phyloP scores from a whole-genome alignment of 2,113 vertebrate genomes.

The Dicrurus megarhynchus region DNA sequence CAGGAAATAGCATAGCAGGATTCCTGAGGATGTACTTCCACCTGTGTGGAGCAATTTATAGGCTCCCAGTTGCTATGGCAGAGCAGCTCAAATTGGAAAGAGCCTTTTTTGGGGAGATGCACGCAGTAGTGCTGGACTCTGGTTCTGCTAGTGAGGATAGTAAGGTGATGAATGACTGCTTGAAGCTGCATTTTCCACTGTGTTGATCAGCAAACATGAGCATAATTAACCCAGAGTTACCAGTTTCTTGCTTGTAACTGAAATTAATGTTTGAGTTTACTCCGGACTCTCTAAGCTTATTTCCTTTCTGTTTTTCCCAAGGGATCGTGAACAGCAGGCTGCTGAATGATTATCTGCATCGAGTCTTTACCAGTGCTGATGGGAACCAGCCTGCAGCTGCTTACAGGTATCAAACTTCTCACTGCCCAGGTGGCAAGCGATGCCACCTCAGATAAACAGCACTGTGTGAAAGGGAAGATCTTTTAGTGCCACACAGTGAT shows the following conservation, averaged over 20 bases:
- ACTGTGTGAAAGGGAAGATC: neutral
- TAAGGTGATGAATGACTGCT: neutral
- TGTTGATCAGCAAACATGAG: neutral
- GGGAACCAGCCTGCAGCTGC: conserved; percentile 73
- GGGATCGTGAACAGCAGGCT: conserved; percentile 92
- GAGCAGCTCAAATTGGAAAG: neutral
- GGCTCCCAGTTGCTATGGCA: neutral
- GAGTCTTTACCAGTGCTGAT: conserved; percentile 80
- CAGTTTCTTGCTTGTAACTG: neutral
- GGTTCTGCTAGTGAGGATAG: neutral
- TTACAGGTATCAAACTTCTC: conserved; percentile 79
- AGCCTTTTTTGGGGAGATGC: neutral
- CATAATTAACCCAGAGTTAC: neutral
- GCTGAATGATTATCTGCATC: conserved; percentile 89
- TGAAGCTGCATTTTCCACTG: neutral
- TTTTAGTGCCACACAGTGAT: neutral
- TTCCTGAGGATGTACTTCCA: neutral
- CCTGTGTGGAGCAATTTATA: neutral
- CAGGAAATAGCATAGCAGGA: neutral
- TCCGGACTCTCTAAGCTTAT: neutral
- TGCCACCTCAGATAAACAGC: neutral
- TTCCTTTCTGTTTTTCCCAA: conserved; percentile 55
- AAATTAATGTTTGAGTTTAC: neutral
- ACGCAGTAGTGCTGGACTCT: neutral
- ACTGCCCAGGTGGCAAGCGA: neutral